Evolutionary conservation across 2,113 vertebrate genomes (phyloP).

Genomic region (Pitta sordida): DNA sequence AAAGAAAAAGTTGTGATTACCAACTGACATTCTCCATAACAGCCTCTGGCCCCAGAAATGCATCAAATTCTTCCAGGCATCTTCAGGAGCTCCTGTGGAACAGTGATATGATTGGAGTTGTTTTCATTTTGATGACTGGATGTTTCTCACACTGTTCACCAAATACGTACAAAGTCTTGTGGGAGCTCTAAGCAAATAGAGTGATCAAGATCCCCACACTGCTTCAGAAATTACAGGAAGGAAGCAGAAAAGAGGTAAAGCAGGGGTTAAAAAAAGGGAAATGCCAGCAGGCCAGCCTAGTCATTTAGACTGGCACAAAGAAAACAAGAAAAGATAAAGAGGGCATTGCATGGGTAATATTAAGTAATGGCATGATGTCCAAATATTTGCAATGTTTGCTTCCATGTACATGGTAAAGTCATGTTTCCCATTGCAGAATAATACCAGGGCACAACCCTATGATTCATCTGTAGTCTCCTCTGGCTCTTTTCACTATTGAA

Average conservation of each 20-base stretch:
- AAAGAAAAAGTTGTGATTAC: neutral
- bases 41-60: neutral
- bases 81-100: constrained; percentile 1
- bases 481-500: neutral
- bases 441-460: neutral
- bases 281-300: neutral
- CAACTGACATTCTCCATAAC: neutral
- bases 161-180: neutral
- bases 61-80: neutral
- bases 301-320: neutral
- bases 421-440: neutral
- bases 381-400: neutral
- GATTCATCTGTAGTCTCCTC: neutral
- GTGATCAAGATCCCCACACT: neutral
- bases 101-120: neutral
- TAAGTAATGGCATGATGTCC: neutral
- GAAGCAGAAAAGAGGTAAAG: neutral
- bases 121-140: neutral
- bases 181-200: neutral
- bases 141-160: neutral
- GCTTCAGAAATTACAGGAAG: neutral
- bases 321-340: neutral
- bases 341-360: neutral
- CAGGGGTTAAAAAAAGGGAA: neutral
- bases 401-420: neutral